Percentiles rank a stretch among this genome's conserved stretches.
phyloP scores from a whole-genome alignment of 2,797 vertebrate genomes.

The Remorina albescens region DNA sequence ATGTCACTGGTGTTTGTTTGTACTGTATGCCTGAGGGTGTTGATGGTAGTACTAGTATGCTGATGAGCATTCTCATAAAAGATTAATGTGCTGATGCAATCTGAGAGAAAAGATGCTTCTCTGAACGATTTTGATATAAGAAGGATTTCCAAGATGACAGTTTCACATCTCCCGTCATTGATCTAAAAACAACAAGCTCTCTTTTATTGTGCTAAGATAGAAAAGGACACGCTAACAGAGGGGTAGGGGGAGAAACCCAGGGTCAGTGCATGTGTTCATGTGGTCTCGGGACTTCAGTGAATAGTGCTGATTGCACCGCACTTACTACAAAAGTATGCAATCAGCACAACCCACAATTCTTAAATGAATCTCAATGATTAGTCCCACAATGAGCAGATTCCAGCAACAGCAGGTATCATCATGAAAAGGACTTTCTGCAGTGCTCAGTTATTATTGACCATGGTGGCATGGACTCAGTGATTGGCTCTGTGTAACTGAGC shows the following conservation, averaged over 20 bases:
- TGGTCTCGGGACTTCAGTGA: slow-evolving; percentile 13
- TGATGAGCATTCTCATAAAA: slow-evolving; percentile 55
- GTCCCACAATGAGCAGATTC: slow-evolving; percentile 40
- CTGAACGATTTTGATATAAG: slow-evolving; percentile 34
- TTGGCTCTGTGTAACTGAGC: slow-evolving; percentile 34
- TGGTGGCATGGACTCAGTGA: slow-evolving; percentile 23
- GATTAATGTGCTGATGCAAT: slow-evolving; percentile 59
- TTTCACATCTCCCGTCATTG: slow-evolving; percentile 27
- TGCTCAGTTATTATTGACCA: slow-evolving; percentile 15
- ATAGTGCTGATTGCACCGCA: slow-evolving; percentile 40
- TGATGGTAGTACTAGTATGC: slow-evolving; percentile 26
- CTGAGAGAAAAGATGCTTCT: slow-evolving; percentile 21
- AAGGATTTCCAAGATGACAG: slow-evolving; percentile 25
- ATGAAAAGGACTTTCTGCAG: slow-evolving; percentile 24
- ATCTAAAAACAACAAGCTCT: slow-evolving; percentile 44
- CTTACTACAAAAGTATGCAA: slow-evolving; percentile 34
- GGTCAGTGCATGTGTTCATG: neutral
- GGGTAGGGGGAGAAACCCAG: neutral
- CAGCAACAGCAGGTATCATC: slow-evolving; percentile 37
- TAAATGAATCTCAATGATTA: slow-evolving; percentile 49
- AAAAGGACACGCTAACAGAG: slow-evolving; percentile 2
- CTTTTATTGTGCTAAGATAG: slow-evolving; percentile 9
- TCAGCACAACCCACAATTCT: slow-evolving; percentile 44
- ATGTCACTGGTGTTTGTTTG: slow-evolving; percentile 17
- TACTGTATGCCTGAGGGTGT: slow-evolving; percentile 19